Evolutionary conservation across 1,140 invertebrate genomes (phyloP).

Genomic region (Holcopasites calliopsidis): DNA sequence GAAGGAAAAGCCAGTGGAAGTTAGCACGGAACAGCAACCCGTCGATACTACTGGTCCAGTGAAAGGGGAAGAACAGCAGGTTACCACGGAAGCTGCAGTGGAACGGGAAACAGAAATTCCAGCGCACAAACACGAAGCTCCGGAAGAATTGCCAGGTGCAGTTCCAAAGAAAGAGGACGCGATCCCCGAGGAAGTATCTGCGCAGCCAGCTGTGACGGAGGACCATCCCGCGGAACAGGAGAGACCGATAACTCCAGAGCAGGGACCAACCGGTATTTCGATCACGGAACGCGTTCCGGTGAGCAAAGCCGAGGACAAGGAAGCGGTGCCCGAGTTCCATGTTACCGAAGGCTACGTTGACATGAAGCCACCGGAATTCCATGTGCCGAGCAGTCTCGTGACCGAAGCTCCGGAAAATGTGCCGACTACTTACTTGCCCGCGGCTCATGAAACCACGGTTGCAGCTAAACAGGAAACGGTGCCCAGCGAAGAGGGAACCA

Average conservation of each 20-base stretch:
- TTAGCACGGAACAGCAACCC: not conserved
- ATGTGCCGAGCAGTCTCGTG: conserved; percentile 49
- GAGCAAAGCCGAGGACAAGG: conserved; percentile 72
- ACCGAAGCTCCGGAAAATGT: conserved; percentile 55
- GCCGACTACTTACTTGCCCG: conserved; percentile 42
- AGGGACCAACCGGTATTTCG: conserved; percentile 65
- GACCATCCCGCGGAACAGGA: not conserved
- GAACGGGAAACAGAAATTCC: conserved; percentile 21
- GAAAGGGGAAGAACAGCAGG: not conserved
- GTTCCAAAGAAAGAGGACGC: conserved; percentile 37
- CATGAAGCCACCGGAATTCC: conserved; percentile 44
- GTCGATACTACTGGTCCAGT: not conserved
- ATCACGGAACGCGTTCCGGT: conserved; percentile 69
- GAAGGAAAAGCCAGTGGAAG: not conserved
- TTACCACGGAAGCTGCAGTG: not conserved
- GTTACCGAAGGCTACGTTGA: conserved; percentile 55
- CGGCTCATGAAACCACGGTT: conserved; percentile 5
- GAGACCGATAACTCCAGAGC: conserved; percentile 37
- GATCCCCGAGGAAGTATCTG: not conserved
- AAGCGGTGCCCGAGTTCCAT: conserved; percentile 56
- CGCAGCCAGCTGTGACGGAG: conserved; percentile 8
- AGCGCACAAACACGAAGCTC: conserved; percentile 14
- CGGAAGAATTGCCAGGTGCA: not conserved
- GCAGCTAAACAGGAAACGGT: not conserved
- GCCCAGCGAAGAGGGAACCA: not conserved